Base-by-base conservation (phyloP, 2,888 invertebrate genomes). In the Rhogogaster chlorosoma region DNA sequence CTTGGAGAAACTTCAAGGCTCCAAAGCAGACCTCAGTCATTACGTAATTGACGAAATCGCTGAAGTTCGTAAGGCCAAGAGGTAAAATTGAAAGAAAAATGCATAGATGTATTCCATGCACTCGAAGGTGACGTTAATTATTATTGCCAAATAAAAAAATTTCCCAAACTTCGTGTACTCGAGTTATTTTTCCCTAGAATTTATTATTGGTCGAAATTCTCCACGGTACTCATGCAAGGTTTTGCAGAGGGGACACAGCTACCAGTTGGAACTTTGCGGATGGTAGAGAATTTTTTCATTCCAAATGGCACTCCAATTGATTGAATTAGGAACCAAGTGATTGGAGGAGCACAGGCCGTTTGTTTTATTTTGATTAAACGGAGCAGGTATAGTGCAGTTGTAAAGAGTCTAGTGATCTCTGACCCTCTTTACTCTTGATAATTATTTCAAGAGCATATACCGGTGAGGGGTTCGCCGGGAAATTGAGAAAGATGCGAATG, bases 291-390 rank as follows among this genome's bases (percentile, higher is more conserved):
- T 49, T 42, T 67, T 67, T 83, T 83, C 32, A 67, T 83, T 83
- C 45, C 45, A 32, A 67, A 67, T 61, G 38, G 45, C 45, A 83
- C 83, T 83, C 49, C 45, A 45, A 83, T 83, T 83, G 67, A 83
- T 83, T 83, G 70, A 67, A 83, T 83, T 67, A 45, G 67, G 61
- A 83, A 83, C 67, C 38, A 38, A 80, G 80, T 22, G 61, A 80
- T 80, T 61, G 38, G 61, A 38, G 38, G 61, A 38, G 26, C 36
- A 22, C 38, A 15, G 22, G 26, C 38, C 57, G 61, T 80, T 57
- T 80, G 61, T 80, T 80, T 80, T 61, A 80, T 61, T 38, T 80
- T 80, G 36, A 61, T 80, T 29, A 80, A 80, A 61, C 61, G 80
- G n/a, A 38, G 80, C 49, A 42, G 42, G 73, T 38, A 61, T 38